Conservation (phyloP, 2,797 vertebrate species). For the Xenentodon cancila region DNA sequence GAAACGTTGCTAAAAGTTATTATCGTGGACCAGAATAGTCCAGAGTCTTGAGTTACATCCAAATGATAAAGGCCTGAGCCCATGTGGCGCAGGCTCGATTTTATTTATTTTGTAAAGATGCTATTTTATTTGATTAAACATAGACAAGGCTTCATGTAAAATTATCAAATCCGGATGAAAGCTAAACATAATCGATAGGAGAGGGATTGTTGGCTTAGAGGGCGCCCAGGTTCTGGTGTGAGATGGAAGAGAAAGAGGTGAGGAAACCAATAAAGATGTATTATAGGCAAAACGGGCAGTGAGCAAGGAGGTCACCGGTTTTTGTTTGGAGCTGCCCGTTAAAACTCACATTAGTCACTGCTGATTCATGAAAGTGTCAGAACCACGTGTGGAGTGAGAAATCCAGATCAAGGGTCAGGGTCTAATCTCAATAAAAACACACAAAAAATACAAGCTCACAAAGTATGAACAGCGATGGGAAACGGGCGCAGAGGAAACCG, state of each 20-base stretch:
- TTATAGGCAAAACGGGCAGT: slow-evolving; percentile 15
- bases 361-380: no score
- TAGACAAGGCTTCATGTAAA: slow-evolving; percentile 61
- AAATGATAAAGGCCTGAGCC: slow-evolving; percentile 14
- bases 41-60: slow-evolving; percentile 59
- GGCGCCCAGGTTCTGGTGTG: slow-evolving; percentile 39
- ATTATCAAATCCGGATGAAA: slow-evolving; percentile 54
- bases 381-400: no score
- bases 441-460: no score
- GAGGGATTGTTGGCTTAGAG: slow-evolving; percentile 41
- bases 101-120: slow-evolving; percentile 62
- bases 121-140: slow-evolving; percentile 60
- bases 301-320: background rate
- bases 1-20: slow-evolving; percentile 67
- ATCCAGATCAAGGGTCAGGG: no score
- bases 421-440: no score
- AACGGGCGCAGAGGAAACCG: no score
- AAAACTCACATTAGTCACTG: no score
- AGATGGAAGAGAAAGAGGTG: slow-evolving; percentile 46
- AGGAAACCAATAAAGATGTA: slow-evolving; percentile 55
- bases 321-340: background rate
- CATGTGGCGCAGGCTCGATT: slow-evolving; percentile 31
- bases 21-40: slow-evolving; percentile 69
- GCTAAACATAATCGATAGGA: slow-evolving; percentile 52
- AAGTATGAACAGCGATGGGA: no score